Conservation (phyloP, 1,140 invertebrate species). For the Ganaspis sp. region DNA sequence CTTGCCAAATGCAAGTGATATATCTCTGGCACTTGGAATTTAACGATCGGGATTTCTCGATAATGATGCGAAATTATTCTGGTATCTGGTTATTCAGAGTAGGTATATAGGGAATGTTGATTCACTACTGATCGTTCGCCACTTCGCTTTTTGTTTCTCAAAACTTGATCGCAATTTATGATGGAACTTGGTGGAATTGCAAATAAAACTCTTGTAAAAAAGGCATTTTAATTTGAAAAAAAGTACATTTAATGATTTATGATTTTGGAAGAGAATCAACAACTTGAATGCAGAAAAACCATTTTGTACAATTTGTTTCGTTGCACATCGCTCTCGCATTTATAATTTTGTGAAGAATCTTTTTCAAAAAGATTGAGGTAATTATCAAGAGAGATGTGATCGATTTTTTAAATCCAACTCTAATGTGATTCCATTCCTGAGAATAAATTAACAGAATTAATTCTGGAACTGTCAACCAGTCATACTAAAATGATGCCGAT, state of each 20-base stretch:
- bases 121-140: conserved; percentile 15
- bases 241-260: neutral
- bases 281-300: too few relatives aligned
- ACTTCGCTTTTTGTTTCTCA: conserved; percentile 10
- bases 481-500: too few relatives aligned
- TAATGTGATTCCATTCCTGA: too few relatives aligned
- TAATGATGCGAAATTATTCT: conserved; percentile 26
- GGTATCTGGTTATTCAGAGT: conserved; percentile 27
- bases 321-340: too few relatives aligned
- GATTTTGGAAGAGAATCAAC: neutral
- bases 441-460: too few relatives aligned
- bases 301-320: too few relatives aligned
- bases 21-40: conserved; percentile 30
- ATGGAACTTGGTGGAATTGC: neutral
- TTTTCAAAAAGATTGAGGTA: too few relatives aligned
- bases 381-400: too few relatives aligned
- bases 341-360: too few relatives aligned
- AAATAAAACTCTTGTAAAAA: neutral
- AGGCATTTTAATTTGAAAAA: neutral
- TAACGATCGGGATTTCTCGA: conserved; percentile 28
- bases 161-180: conserved; percentile 20
- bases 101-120: conserved; percentile 20
- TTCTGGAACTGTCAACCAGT: too few relatives aligned
- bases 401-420: too few relatives aligned
- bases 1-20: conserved; percentile 27